Base-by-base conservation (phyloP, 2,113 vertebrate genomes). In the Phoenicopterus ruber region DNA sequence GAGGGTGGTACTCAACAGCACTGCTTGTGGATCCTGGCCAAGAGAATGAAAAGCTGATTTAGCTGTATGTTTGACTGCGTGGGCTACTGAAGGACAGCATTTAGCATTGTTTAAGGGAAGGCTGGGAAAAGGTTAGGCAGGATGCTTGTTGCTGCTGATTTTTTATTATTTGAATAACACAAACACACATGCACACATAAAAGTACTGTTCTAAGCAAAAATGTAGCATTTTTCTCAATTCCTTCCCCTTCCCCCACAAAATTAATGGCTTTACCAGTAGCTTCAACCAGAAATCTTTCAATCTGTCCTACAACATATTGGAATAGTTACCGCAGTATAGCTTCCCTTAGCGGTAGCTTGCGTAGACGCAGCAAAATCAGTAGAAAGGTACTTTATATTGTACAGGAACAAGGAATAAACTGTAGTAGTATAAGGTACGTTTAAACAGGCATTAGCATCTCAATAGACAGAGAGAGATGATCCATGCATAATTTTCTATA, bases 181-280 rank as follows among this genome's bases (percentile, higher is more conserved):
- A 59, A 86, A 70, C 61, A 49, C 19, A 92, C 47, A 4, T 0
- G 1, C 47, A 59, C 61, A 46, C 16, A 32, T 3, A 29, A 40
- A 95, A 95, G 24, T 73, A 66, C 93, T 47, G 25, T 57, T 91
- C 84, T 90, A 94, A 95, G 94, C 62, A 93, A 93, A 94, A 93
- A 95, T 3, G 15, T 34, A 80, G 49, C 78, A 57, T 93, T 95
- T 95, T 95, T 82, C 90, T 62, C 74, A 80, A 80, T 96, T 94
- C 21, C 36, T 94, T 91, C 29, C 55, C 32, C 62, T 91, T 94
- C 77, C 57, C 61, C 66, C 78, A 67, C 71, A 78, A 70, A 93
- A 91, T 82, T 90, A 91, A 85, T 90, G 74, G 74, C 31, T 96
- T 97, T 80, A 70, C 58, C 42, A 88, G 82, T 82, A 70, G 54